A percentile compares a stretch with the other conserved stretches of the same genome.
Conservation (phyloP, 2,888 invertebrate genomes). For the Parascotia fuliginaria region DNA sequence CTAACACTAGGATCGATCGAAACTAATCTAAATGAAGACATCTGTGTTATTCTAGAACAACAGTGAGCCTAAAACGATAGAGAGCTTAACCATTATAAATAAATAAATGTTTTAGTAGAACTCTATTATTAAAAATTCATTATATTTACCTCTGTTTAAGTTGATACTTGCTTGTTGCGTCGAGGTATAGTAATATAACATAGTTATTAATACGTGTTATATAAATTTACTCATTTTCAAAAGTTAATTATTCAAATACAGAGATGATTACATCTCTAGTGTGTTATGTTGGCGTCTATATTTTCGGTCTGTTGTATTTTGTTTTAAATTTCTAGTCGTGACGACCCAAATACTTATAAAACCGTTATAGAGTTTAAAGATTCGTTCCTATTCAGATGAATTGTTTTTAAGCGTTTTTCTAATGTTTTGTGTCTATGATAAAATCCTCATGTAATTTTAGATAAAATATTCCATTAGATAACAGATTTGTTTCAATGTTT, state of each 20-base stretch:
- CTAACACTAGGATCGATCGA: slow-evolving; percentile 23
- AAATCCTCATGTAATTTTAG: slow-evolving; percentile 66
- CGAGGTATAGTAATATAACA: slow-evolving; percentile 66
- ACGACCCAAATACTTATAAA: slow-evolving; percentile 75
- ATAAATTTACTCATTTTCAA: slow-evolving; percentile 56
- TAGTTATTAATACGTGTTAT: slow-evolving; percentile 70
- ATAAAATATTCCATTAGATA: slow-evolving; percentile 64
- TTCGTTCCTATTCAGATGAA: slow-evolving; percentile 73
- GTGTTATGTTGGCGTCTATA: slow-evolving; percentile 59
- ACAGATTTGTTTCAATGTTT: slow-evolving; percentile 57
- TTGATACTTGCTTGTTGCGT: slow-evolving; percentile 81
- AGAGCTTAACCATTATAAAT: slow-evolving; percentile 81
- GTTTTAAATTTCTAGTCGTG: slow-evolving; percentile 78
- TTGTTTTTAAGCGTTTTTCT: slow-evolving; percentile 56
- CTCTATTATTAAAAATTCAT: slow-evolving; percentile 72
- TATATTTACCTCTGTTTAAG: slow-evolving; percentile 83
- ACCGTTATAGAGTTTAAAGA: slow-evolving; percentile 62
- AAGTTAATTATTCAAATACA: slow-evolving; percentile 38
- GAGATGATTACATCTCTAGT: slow-evolving; percentile 61
- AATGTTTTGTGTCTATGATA: slow-evolving; percentile 46
- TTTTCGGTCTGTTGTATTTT: slow-evolving; percentile 61
- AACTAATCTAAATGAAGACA: slow-evolving; percentile 49
- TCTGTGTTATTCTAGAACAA: slow-evolving; percentile 72
- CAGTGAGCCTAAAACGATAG: slow-evolving; percentile 81
- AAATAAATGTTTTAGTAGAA: slow-evolving; percentile 82